A percentile compares a stretch with the other conserved stretches of the same genome.
These are phyloP conservation scores for Trogon surrucura DNA, from an alignment of 2,113 vertebrate genomes.

Conservation along the genomic window DNA sequence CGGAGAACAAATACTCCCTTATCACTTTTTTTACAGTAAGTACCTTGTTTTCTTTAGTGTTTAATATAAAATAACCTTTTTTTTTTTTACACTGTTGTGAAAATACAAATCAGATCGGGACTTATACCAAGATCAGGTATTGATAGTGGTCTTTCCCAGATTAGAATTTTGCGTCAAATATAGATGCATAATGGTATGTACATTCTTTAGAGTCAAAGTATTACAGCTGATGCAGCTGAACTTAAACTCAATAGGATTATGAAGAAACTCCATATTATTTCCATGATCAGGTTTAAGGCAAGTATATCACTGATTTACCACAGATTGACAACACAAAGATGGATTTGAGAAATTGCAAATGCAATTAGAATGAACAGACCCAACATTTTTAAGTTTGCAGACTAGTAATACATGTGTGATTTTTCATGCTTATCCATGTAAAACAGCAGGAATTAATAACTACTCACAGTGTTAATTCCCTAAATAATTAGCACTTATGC, in stretches of 20 bases:
- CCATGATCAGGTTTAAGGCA: background rate
- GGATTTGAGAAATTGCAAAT: background rate
- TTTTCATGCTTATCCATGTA: background rate
- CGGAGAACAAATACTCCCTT: background rate
- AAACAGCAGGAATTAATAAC: background rate
- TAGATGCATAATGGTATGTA: background rate
- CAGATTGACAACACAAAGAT: background rate
- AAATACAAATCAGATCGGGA: background rate
- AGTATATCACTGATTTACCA: background rate
- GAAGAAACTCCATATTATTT: background rate
- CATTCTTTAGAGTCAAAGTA: background rate
- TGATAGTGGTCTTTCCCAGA: background rate
- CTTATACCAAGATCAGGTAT: background rate
- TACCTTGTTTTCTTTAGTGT: background rate
- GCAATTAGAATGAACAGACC: background rate
- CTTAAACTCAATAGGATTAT: background rate
- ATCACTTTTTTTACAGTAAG: background rate
- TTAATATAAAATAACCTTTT: background rate
- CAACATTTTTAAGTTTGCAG: background rate
- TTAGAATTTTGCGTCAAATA: background rate
- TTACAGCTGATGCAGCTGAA: background rate
- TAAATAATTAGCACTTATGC: background rate
- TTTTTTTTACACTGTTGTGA: background rate
- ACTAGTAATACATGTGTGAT: background rate
- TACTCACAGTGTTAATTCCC: background rate